Conservation (phyloP, 2,797 vertebrate species). For the Cossypha caffra region DNA sequence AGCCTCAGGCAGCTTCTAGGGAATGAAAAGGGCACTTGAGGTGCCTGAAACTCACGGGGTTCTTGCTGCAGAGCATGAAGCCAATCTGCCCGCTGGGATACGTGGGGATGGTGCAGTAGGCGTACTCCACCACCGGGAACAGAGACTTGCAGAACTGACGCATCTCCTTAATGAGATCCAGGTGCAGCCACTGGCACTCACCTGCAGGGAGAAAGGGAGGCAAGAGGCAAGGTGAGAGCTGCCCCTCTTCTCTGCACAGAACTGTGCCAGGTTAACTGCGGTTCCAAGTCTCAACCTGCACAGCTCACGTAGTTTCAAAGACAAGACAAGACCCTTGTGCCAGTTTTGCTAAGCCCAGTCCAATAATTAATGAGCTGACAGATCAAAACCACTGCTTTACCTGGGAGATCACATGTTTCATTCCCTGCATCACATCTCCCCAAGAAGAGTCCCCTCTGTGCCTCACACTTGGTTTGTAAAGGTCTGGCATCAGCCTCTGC, state of each 20-base stretch:
- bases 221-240: not conserved
- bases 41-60: constrained; percentile 80
- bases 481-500: not conserved
- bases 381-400: not conserved
- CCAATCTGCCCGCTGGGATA: constrained; percentile 98
- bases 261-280: not conserved
- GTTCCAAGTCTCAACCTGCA: constrained; percentile 32
- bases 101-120: constrained; percentile 95
- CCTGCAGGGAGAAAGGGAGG: constrained; percentile 72
- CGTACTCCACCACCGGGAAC: constrained; percentile 95
- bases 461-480: not conserved
- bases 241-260: not conserved
- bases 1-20: not conserved
- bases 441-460: not conserved
- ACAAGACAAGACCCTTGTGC: not conserved
- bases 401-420: not conserved
- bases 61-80: constrained; percentile 99
- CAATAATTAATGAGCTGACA: not conserved
- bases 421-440: not conserved
- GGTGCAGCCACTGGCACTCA: constrained; percentile 98
- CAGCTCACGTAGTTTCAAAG: not conserved
- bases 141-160: constrained; percentile 93
- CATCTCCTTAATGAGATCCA: constrained; percentile 98
- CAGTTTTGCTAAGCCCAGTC: not conserved
- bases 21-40: not conserved